phyloP scores from a whole-genome alignment of 2,888 invertebrate species.

The Sinotaia quadrata region DNA sequence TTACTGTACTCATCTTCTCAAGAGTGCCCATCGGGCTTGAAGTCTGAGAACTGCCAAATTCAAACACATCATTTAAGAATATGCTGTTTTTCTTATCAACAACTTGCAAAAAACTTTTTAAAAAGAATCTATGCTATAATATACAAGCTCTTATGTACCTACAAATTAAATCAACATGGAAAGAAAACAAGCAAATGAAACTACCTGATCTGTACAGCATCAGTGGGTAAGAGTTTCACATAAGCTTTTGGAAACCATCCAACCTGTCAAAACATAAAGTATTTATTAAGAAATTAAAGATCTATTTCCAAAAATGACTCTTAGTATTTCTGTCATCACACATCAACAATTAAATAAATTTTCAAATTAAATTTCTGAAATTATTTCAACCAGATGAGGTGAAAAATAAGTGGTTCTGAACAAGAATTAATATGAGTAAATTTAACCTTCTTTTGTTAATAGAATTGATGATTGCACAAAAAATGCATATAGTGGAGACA shows the following conservation, averaged over 20 bases:
- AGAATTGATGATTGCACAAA: too few species aligned
- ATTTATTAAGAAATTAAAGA: too few species aligned
- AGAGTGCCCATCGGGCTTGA: slow-evolving; percentile 30
- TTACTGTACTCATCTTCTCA: slow-evolving; percentile 34
- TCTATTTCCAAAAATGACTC: slow-evolving; percentile 5
- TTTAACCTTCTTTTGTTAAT: too few species aligned
- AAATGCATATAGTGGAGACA: too few species aligned
- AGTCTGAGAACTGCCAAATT: slow-evolving; percentile 23
- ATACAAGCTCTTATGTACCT: too few species aligned
- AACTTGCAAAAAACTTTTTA: too few species aligned
- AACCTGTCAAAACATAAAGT: slow-evolving; percentile 58
- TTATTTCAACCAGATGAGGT: background rate
- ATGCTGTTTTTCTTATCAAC: too few species aligned
- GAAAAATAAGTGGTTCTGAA: background rate
- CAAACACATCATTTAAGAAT: too few species aligned
- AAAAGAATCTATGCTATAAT: too few species aligned
- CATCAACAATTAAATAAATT: background rate
- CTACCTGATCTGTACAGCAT: slow-evolving; percentile 32
- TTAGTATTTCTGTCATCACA: background rate
- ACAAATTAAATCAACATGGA: too few species aligned
- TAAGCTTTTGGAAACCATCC: slow-evolving; percentile 80
- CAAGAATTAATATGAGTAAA: too few species aligned
- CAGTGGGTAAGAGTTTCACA: slow-evolving; percentile 73
- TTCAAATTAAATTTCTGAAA: background rate
- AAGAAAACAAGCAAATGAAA: too few species aligned